Base-by-base conservation (phyloP, 2,797 vertebrate genomes). In the Austrolebias charrua region DNA sequence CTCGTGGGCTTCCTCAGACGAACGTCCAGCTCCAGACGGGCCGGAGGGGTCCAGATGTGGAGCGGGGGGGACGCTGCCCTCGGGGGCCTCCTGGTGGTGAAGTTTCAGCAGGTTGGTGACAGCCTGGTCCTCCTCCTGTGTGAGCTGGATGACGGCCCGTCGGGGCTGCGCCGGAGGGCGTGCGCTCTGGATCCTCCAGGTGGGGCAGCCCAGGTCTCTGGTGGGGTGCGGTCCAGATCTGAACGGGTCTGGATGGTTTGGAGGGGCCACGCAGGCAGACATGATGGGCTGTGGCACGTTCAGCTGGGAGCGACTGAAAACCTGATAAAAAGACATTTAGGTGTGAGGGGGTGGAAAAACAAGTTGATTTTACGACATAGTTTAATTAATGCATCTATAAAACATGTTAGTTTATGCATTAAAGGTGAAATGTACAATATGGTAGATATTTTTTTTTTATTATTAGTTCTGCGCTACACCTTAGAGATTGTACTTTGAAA, bases 41-140 rank as follows among this genome's bases (percentile, higher is more conserved):
- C 38, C 0, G 15, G 40, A 14, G 5, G 33, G 24, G 29, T 56
- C 14, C 11, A 11, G 20, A 1, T 47, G 57, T 9, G 7, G 38
- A 24, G 7, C 28, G 9, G 2, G 0, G 9, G 2, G 0, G 0
- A 35, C 18, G 16, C 12, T 5, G 2, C 31, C 15, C 5, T 19
- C 45, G 2, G 1, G 0, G 1, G 24, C 55, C 19, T 57, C 40
- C n/a, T 83, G 69, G 61, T 90, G 51, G 69, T 72, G 78, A 50
- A 91, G 86, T 49, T 73, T 81, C 55, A 91, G 70, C 42, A 91
- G 89, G 76, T 67, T 86, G 0, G 88, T 90, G 2, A 91, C 28
- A 4, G 82, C 84, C 80, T 89, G 81, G 58, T 92, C 90, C 72
- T 92, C 91, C 20, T 88, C 87, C 59, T 63, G 55, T 20, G 78